Conservation (phyloP, 2,113 vertebrate genomes). For the Ictidomys tridecemlineatus region DNA sequence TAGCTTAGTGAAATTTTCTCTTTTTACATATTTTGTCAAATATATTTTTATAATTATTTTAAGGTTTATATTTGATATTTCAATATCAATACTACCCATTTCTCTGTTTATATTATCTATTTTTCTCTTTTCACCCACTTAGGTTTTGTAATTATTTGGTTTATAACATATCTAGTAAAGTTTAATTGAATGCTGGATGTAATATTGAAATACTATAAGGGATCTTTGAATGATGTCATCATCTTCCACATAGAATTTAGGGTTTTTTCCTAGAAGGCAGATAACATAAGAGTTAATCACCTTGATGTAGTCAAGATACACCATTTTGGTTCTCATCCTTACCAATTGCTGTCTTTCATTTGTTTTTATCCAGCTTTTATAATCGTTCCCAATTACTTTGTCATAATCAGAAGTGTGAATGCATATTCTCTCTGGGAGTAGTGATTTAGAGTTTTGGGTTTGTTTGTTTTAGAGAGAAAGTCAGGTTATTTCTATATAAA, state of each 20-base stretch:
- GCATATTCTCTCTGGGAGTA: neutral
- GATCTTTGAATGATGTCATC: neutral
- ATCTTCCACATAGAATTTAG: neutral
- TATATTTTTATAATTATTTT: neutral
- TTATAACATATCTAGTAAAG: neutral
- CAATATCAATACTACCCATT: neutral
- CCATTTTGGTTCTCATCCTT: neutral
- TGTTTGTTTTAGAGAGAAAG: neutral
- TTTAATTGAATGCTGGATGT: neutral
- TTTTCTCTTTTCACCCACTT: neutral
- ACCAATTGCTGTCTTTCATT: neutral
- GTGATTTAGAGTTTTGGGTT: neutral
- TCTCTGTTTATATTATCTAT: neutral
- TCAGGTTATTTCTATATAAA: slow-evolving; percentile 16
- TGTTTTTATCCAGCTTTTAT: neutral
- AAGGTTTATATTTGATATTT: neutral
- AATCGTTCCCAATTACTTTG: neutral
- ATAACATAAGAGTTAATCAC: neutral
- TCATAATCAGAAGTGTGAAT: neutral
- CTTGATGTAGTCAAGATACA: neutral
- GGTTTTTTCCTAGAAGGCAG: neutral
- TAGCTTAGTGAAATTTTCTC: neutral
- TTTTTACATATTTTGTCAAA: neutral
- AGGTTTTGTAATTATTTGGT: neutral
- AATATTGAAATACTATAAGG: neutral